These are phyloP conservation scores for Sapayoa aenigma DNA, from an alignment of 2,113 vertebrate species.

Conservation along the genomic window DNA sequence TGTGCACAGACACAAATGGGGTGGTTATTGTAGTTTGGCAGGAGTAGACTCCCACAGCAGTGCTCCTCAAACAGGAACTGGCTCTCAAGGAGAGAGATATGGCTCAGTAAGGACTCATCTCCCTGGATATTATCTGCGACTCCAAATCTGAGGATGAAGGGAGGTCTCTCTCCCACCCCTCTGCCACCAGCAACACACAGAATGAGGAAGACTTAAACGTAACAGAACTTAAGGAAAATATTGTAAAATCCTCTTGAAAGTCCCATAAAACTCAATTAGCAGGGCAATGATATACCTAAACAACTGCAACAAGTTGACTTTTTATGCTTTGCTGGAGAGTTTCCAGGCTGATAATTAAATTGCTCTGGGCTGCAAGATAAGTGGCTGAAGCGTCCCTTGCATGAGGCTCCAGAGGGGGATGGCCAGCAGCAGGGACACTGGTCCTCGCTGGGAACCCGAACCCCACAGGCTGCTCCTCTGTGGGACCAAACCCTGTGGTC, in stretches of 20 bases:
- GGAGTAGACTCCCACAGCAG: neutral
- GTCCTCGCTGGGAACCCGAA: neutral
- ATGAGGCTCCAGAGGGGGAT: neutral
- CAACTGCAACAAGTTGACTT: conserved; percentile 14
- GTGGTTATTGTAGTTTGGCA: neutral
- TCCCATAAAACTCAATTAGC: conserved; percentile 53
- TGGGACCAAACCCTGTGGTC: neutral
- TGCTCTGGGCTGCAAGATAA: conserved; percentile 2
- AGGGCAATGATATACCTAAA: conserved; percentile 29
- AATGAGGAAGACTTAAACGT: neutral
- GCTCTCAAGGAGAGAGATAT: neutral
- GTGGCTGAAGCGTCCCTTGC: neutral
- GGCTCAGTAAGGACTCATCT: neutral
- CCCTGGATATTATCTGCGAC: accelerated
- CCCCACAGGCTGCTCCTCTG: accelerated
- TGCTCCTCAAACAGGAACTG: neutral
- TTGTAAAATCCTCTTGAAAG: conserved; percentile 42
- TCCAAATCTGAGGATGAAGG: neutral
- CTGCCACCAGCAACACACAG: neutral
- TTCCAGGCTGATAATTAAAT: conserved; percentile 53
- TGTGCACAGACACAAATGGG: accelerated
- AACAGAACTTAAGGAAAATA: conserved; percentile 19
- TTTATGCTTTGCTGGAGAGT: conserved; percentile 36
- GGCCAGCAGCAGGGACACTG: neutral
- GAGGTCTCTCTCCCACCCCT: neutral